A percentile compares a stretch with the other conserved stretches of the same genome.
phyloP scores from a whole-genome alignment of 2,888 invertebrate species.

The Nymphalis urticae region DNA sequence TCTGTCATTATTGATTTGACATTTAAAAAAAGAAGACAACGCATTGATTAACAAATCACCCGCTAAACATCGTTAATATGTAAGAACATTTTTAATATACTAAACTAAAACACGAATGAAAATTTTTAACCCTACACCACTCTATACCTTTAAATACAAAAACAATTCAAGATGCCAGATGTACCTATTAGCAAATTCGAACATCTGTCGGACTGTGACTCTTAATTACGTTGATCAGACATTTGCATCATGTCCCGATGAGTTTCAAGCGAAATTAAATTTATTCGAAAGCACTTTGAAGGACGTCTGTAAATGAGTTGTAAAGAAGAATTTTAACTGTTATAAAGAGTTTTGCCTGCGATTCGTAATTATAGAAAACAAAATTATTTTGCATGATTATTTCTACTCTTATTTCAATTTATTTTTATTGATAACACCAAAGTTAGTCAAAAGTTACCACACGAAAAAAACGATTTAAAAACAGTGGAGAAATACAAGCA shows the following conservation, averaged over 20 bases:
- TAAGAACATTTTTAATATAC: too few species aligned
- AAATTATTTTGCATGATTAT: too few species aligned
- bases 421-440: too few species aligned
- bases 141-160: not conserved
- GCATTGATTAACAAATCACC: too few species aligned
- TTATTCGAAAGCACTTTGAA: constrained; percentile 17
- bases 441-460: too few species aligned
- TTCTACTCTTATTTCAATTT: too few species aligned
- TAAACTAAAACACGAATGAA: not conserved
- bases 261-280: constrained; percentile 31
- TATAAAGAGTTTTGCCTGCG: not conserved
- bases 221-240: constrained; percentile 26
- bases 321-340: not conserved
- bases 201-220: constrained; percentile 29
- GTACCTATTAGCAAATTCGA: constrained; percentile 14
- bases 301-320: constrained; percentile 5
- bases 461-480: too few species aligned
- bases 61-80: too few species aligned
- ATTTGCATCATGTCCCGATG: constrained; percentile 28
- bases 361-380: too few species aligned
- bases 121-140: not conserved
- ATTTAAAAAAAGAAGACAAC: too few species aligned
- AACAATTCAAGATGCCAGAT: not conserved
- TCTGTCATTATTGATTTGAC: too few species aligned
- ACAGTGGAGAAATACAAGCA: too few species aligned